Conservation (phyloP, 2,888 invertebrate genomes). For the Pseudococcus jackbeardsleyi region DNA sequence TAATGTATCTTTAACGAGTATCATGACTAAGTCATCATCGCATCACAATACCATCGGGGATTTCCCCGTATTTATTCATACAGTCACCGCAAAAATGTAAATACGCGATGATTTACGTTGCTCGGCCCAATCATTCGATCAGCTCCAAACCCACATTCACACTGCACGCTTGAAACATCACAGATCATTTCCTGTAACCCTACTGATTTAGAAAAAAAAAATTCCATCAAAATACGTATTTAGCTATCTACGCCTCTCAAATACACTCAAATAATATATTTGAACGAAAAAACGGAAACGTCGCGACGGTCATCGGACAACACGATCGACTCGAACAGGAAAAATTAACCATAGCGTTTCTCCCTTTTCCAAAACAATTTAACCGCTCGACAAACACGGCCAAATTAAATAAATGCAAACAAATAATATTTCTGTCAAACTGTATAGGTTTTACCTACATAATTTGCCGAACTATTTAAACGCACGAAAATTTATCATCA, state of each 20-base stretch:
- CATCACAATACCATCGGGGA: neutral
- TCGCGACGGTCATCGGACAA: constrained; percentile 9
- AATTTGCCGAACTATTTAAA: constrained; percentile 8
- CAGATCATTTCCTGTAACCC: neutral
- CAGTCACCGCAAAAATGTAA: neutral
- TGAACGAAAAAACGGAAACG: neutral
- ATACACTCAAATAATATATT: neutral
- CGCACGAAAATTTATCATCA: neutral
- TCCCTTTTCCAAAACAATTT: neutral
- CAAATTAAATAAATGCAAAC: constrained; percentile 43
- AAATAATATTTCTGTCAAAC: constrained; percentile 22
- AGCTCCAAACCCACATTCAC: neutral
- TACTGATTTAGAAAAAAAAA: neutral
- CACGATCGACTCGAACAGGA: neutral
- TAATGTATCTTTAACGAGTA: neutral
- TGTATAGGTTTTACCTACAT: neutral
- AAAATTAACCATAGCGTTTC: neutral
- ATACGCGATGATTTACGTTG: neutral
- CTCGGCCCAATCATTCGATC: neutral
- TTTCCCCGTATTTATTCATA: neutral
- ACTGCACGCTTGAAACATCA: neutral
- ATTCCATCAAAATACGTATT: neutral
- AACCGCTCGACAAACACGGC: constrained; percentile 1
- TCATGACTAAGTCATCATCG: neutral
- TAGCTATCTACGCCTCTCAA: neutral